Conservation (phyloP, 2,797 vertebrate genomes). For the Amazona ochrocephala region DNA sequence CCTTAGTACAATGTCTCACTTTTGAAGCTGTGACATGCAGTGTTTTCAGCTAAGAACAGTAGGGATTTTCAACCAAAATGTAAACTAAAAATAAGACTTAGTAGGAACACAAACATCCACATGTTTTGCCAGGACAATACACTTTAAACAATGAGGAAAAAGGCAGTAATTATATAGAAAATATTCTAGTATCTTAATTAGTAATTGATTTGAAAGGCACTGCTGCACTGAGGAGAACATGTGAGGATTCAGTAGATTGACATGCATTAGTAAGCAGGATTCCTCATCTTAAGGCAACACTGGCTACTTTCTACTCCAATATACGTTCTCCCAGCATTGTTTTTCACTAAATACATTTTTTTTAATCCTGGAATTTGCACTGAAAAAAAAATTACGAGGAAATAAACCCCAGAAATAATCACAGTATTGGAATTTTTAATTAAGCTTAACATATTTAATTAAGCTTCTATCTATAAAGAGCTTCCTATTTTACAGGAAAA, state of each 20-base stretch:
- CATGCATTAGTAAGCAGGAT: fast-evolving
- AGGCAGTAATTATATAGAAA: neutral
- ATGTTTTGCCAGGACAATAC: neutral
- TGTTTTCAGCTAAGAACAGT: neutral
- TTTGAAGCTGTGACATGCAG: neutral
- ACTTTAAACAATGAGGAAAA: neutral
- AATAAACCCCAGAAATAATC: neutral
- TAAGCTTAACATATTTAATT: neutral
- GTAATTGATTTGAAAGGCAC: neutral
- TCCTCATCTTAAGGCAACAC: neutral
- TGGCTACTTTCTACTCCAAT: neutral
- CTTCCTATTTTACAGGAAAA: neutral
- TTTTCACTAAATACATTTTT: neutral
- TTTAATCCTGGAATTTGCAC: neutral
- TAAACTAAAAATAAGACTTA: neutral
- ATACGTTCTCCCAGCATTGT: neutral
- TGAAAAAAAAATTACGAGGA: neutral
- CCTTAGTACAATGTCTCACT: neutral
- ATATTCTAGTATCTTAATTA: neutral
- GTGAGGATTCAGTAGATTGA: neutral
- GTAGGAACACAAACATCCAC: neutral
- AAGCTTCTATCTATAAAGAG: neutral
- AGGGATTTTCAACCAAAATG: neutral
- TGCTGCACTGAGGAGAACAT: neutral
- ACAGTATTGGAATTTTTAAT: neutral